Evolutionary conservation across 1,140 invertebrate genomes (phyloP).

Genomic region (Macrobrachium nipponense): DNA sequence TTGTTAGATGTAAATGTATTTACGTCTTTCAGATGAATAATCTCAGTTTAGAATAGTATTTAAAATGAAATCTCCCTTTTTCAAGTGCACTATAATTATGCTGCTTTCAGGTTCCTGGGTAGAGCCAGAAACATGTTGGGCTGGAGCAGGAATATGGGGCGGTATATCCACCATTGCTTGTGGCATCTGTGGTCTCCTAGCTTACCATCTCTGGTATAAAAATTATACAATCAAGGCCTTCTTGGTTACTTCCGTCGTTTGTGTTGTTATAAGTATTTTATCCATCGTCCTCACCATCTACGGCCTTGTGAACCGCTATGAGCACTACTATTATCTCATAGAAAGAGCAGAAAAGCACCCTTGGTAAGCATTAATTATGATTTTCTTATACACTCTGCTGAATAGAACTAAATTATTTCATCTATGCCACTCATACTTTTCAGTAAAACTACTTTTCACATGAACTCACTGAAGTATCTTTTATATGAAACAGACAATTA

Average conservation of each 20-base stretch:
- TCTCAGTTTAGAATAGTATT: neutral
- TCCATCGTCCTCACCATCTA: slow-evolving; percentile 46
- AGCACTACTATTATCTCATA: slow-evolving; percentile 24
- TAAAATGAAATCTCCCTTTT: neutral
- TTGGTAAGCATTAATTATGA: neutral
- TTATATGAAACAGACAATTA: too few species aligned
- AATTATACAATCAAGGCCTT: slow-evolving; percentile 46
- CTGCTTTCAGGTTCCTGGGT: slow-evolving; percentile 35
- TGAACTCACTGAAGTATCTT: too few species aligned
- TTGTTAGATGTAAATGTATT: too few species aligned
- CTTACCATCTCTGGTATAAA: slow-evolving; percentile 46
- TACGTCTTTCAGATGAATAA: neutral
- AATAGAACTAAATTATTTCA: neutral
- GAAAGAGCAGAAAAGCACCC: slow-evolving; percentile 28
- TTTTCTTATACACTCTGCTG: too few species aligned
- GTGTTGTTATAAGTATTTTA: slow-evolving; percentile 26
- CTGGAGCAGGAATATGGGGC: slow-evolving; percentile 41
- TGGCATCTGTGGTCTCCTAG: slow-evolving; percentile 34
- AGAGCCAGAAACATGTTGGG: slow-evolving; percentile 52
- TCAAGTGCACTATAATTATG: neutral
- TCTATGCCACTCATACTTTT: too few species aligned
- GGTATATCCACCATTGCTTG: slow-evolving; percentile 20
- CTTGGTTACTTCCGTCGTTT: slow-evolving; percentile 37
- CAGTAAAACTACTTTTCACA: too few species aligned
- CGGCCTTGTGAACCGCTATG: slow-evolving; percentile 32